Percentiles rank a stretch among this genome's conserved stretches.
phyloP scores from a whole-genome alignment of 2,113 vertebrate species.

The Pollimyrus isidori region DNA sequence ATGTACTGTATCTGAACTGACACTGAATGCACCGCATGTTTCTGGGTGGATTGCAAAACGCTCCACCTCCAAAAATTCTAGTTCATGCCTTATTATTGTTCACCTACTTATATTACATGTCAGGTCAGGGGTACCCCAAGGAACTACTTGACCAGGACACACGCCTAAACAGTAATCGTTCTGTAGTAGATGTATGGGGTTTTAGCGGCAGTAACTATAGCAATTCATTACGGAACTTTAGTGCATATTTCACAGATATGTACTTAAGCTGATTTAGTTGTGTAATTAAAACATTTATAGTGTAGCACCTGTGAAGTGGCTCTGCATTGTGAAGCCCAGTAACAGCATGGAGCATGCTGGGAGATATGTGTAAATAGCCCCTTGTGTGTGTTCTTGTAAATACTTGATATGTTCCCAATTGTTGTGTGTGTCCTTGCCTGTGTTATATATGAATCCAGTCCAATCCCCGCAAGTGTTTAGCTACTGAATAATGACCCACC shows the following conservation, averaged over 20 bases:
- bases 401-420: background rate
- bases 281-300: background rate
- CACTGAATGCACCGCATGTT: background rate
- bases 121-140: background rate
- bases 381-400: background rate
- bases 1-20: background rate
- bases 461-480: background rate
- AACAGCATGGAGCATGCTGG: background rate
- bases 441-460: background rate
- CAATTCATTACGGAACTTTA: background rate
- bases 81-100: background rate
- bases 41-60: background rate
- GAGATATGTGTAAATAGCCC: background rate
- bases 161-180: background rate
- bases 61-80: background rate
- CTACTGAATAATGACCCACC: background rate
- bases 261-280: background rate
- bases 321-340: background rate
- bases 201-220: background rate
- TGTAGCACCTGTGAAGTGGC: background rate
- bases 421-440: background rate
- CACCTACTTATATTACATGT: background rate
- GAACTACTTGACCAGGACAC: background rate
- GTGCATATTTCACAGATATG: background rate
- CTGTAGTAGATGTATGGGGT: background rate